These are phyloP conservation scores for Cyprinodon diabolis DNA, from an alignment of 2,797 vertebrate genomes.

Conservation along the genomic window DNA sequence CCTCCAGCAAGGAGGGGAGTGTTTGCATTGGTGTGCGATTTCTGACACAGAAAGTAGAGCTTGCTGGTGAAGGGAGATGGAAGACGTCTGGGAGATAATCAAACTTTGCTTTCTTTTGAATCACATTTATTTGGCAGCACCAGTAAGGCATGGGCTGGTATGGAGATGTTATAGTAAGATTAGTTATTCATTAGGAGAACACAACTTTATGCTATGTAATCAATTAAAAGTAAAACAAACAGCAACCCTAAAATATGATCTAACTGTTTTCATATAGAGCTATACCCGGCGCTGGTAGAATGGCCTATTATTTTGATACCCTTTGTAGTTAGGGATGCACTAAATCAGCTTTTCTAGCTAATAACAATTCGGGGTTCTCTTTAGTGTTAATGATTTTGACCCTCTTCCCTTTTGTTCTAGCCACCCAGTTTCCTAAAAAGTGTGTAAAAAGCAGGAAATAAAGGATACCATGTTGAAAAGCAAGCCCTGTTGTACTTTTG, in stretches of 20 bases:
- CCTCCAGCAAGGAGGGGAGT: constrained; percentile 66
- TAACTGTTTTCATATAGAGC: not conserved
- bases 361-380: not conserved
- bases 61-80: not conserved
- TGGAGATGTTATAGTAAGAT: too few relatives aligned
- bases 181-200: too few relatives aligned
- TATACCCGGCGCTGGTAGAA: not conserved
- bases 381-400: not conserved
- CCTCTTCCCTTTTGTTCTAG: not conserved
- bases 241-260: not conserved
- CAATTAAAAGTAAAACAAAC: not conserved
- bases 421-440: not conserved
- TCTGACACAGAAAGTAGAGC: constrained; percentile 41
- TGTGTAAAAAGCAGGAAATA: not conserved
- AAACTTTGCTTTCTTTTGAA: constrained; percentile 12
- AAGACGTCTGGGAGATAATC: not conserved
- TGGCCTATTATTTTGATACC: not conserved
- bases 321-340: too few relatives aligned
- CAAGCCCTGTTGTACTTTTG: not conserved
- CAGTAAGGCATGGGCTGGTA: not conserved
- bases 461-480: not conserved
- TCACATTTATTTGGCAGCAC: constrained; percentile 7
- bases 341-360: not conserved
- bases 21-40: constrained; percentile 56
- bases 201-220: not conserved